A percentile compares a stretch with the other conserved stretches of the same genome.
phyloP scores from a whole-genome alignment of 2,797 vertebrate species.

The Pogoniulus pusillus region DNA sequence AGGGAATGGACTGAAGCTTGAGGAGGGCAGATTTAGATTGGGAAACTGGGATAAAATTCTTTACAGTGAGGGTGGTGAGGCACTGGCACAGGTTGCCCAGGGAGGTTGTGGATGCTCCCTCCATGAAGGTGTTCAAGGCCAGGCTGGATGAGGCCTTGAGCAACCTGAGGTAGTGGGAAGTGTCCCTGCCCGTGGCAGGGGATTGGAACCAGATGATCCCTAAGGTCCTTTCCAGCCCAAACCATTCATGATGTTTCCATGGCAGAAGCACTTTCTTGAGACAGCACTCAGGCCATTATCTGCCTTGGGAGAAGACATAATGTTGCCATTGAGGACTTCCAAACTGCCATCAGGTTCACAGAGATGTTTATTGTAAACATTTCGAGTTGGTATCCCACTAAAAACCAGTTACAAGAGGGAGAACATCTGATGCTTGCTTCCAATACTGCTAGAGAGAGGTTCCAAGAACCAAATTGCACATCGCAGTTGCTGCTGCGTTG shows the following conservation, averaged over 20 bases:
- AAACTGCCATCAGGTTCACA: background rate
- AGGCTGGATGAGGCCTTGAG: no score
- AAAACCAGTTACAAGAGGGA: background rate
- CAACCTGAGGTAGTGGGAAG: no score
- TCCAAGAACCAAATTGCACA: background rate
- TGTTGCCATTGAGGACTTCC: background rate
- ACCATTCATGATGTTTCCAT: background rate
- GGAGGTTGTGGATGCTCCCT: no score
- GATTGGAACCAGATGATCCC: no score
- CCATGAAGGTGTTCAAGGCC: no score
- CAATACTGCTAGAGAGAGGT: slow-evolving; percentile 27
- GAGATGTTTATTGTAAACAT: slow-evolving; percentile 46
- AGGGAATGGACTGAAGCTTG: no score
- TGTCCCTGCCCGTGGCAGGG: no score
- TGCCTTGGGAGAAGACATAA: background rate
- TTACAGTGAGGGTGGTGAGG: no score
- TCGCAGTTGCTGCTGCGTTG: background rate
- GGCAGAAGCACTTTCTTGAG: background rate
- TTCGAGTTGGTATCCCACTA: background rate
- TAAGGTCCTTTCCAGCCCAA: no score
- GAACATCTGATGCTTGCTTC: background rate
- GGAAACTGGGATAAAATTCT: no score
- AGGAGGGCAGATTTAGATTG: no score
- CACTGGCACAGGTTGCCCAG: no score
- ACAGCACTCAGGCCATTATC: background rate